Percentiles rank a stretch among this genome's conserved stretches.
These are phyloP conservation scores for Drosophila kikkawai DNA, from an alignment of 1,140 invertebrate species.

Conservation along the genomic window DNA sequence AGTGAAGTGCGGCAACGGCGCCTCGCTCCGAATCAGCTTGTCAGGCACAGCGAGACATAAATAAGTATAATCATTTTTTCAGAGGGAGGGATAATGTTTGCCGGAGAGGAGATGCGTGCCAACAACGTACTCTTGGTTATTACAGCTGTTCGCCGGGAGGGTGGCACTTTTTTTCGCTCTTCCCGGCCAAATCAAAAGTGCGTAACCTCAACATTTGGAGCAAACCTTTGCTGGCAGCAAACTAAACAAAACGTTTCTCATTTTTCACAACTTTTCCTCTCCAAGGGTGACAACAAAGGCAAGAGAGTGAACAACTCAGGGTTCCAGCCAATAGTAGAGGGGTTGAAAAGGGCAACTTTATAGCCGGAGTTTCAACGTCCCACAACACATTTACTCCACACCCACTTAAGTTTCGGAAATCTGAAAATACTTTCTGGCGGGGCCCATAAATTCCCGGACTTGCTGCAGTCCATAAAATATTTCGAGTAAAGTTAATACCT, in stretches of 20 bases:
- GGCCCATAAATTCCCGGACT: constrained; percentile 59
- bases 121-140: constrained; percentile 30
- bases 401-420: constrained; percentile 35
- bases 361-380: constrained; percentile 2
- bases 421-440: constrained; percentile 34
- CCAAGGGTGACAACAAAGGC: constrained; percentile 19
- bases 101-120: constrained; percentile 31
- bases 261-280: constrained; percentile 33
- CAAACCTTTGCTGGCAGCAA: constrained; percentile 25
- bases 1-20: constrained; percentile 68
- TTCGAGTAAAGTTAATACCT: constrained; percentile 51
- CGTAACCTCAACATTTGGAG: constrained; percentile 17
- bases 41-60: constrained; percentile 58
- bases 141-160: constrained; percentile 35
- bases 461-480: constrained; percentile 67
- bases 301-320: not conserved
- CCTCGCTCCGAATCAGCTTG: constrained; percentile 47
- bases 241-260: constrained; percentile 37
- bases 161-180: constrained; percentile 15
- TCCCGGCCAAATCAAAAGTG: constrained; percentile 24
- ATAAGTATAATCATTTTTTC: constrained; percentile 64
- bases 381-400: constrained; percentile 30
- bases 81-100: constrained; percentile 41
- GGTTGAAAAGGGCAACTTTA: constrained; percentile 23
- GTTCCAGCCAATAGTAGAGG: constrained; percentile 2